Evolutionary conservation across 37 sponge, comb jelly and placozoan species (phyloP).

Genomic region (Hormiphora californensis): DNA sequence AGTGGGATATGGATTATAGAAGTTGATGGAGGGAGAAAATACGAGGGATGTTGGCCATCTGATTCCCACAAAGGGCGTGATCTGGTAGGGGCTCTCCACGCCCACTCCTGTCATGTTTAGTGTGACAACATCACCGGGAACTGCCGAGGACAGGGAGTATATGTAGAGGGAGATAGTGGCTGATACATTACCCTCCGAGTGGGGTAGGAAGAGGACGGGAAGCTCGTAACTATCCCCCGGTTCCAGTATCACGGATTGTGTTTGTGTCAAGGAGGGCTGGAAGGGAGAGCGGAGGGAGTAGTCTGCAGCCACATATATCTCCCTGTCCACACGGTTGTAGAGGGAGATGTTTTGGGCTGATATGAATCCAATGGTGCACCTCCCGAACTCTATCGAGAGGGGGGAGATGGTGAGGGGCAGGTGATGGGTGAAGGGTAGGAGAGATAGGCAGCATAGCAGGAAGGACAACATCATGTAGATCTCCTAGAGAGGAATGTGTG

Average conservation of each 20-base stretch:
- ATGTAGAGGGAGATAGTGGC: neutral
- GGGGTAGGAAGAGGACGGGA: slow-evolving; percentile 9
- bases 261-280: neutral
- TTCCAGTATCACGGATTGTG: neutral
- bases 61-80: neutral
- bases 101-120: neutral
- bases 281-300: neutral
- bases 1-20: slow-evolving; percentile 15
- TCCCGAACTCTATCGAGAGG: neutral
- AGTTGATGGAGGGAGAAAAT: neutral
- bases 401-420: slow-evolving; percentile 9
- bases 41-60: slow-evolving; percentile 27
- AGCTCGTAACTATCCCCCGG: neutral
- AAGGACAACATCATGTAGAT: no score
- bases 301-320: neutral
- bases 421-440: no score
- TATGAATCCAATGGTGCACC: neutral
- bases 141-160: neutral
- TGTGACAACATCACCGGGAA: neutral
- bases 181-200: neutral
- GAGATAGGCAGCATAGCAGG: no score
- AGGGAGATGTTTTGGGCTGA: slow-evolving; percentile 44
- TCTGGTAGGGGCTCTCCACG: slow-evolving; percentile 9
- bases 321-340: neutral
- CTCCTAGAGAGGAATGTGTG: no score